phyloP scores from a whole-genome alignment of 2,888 invertebrate genomes.

The Didymodactylos carnosus region DNA sequence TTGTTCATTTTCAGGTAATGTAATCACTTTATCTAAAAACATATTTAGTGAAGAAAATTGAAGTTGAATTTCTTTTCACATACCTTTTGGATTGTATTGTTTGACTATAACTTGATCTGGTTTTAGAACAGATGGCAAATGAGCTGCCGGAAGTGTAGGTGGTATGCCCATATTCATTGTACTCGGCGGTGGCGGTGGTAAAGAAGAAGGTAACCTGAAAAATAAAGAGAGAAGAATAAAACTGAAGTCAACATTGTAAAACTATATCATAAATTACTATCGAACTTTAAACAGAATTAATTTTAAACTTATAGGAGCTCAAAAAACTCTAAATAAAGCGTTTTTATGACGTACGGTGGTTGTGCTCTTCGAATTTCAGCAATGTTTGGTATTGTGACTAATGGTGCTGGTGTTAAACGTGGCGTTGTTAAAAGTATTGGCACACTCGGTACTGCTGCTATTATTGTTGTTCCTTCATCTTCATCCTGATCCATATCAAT shows the following conservation, averaged over 20 bases:
- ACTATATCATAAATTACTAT: no score
- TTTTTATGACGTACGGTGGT: no score
- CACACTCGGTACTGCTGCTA: constrained; percentile 31
- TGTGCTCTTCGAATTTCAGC: no score
- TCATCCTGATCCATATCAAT: constrained; percentile 17
- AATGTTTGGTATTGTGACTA: no score
- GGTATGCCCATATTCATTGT: constrained; percentile 22
- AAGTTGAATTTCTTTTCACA: not conserved
- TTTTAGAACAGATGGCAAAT: constrained; percentile 31
- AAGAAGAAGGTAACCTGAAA: constrained; percentile 23
- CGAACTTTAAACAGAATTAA: not conserved
- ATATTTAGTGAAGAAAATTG: not conserved
- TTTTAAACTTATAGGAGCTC: no score
- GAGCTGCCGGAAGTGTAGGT: constrained; percentile 16
- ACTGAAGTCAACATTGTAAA: no score
- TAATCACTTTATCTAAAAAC: not conserved
- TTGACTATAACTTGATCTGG: constrained; percentile 77
- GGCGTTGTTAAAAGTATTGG: constrained; percentile 66
- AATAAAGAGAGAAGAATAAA: constrained; percentile 21
- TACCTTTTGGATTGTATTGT: constrained; percentile 80
- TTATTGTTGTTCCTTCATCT: constrained; percentile 18
- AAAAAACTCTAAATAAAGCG: not conserved
- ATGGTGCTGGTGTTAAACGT: constrained; percentile 96
- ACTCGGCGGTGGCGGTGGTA: constrained; percentile 37
- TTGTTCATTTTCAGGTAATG: not conserved